Evolutionary conservation across 2,113 vertebrate genomes (phyloP).

Genomic region (Aphelocoma coerulescens): DNA sequence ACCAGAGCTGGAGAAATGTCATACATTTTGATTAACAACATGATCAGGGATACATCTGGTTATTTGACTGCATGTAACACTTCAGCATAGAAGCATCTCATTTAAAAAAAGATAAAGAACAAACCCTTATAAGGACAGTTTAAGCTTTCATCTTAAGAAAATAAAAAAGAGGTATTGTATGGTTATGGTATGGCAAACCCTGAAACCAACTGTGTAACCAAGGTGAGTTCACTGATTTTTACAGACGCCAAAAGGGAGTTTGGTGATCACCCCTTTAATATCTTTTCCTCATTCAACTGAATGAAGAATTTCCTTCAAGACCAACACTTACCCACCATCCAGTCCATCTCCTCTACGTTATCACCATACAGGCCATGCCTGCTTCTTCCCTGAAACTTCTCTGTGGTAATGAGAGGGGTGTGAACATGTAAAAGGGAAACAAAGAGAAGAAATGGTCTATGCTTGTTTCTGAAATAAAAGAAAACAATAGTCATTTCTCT

Average conservation of each 20-base stretch:
- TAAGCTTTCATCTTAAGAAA: not conserved
- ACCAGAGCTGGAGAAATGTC: not conserved
- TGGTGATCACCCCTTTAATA: not conserved
- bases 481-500: not conserved
- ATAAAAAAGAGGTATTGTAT: not conserved
- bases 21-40: not conserved
- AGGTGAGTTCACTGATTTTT: not conserved
- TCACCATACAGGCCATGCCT: constrained; percentile 85
- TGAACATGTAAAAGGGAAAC: constrained; percentile 84
- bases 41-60: not conserved
- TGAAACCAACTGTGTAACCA: not conserved
- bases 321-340: constrained; percentile 79
- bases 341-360: constrained; percentile 87
- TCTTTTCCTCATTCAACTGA: not conserved
- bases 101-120: not conserved
- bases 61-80: not conserved
- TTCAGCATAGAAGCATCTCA: not conserved
- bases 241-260: not conserved
- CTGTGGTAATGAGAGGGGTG: constrained; percentile 72
- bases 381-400: constrained; percentile 80
- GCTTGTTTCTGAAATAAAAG: constrained; percentile 73
- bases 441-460: constrained; percentile 82
- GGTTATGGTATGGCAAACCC: not conserved
- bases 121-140: not conserved
- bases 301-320: not conserved